Evolutionary conservation across 2,888 invertebrate species (phyloP).

Genomic region (Megaustenia siamemsis): DNA sequence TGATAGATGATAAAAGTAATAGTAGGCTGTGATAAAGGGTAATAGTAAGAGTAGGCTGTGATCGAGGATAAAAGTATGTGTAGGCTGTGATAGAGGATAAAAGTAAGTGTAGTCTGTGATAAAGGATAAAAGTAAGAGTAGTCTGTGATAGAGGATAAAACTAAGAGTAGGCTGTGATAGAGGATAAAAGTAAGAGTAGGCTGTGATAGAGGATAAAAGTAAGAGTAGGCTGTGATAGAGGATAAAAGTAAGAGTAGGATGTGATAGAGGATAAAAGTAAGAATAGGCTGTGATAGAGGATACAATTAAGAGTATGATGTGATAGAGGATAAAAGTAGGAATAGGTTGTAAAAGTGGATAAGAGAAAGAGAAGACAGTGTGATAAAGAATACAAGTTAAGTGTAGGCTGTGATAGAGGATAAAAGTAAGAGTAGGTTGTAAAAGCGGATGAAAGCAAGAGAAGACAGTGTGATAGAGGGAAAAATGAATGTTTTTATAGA

Average conservation of each 20-base stretch:
- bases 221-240: background rate
- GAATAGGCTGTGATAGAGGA: background rate
- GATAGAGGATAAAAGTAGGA: background rate
- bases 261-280: background rate
- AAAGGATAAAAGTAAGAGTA: background rate
- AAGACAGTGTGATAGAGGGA: background rate
- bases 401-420: background rate
- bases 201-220: too few relatives aligned
- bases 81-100: background rate
- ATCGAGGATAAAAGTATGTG: background rate
- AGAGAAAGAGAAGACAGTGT: background rate
- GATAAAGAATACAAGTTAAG: background rate
- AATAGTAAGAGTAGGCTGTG: background rate
- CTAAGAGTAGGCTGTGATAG: too few relatives aligned
- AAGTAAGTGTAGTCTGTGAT: background rate
- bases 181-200: background rate
- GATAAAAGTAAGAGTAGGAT: background rate
- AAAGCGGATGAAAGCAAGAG: background rate
- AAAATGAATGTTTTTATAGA: background rate
- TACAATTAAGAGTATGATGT: background rate
- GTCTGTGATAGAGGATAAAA: background rate
- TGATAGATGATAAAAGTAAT: too few relatives aligned
- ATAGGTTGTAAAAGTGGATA: background rate
- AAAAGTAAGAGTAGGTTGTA: background rate
- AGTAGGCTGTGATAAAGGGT: background rate